A percentile compares a stretch with the other conserved stretches of the same genome.
Conservation (phyloP, 2,113 vertebrate species). For the Regulus satrapa region DNA sequence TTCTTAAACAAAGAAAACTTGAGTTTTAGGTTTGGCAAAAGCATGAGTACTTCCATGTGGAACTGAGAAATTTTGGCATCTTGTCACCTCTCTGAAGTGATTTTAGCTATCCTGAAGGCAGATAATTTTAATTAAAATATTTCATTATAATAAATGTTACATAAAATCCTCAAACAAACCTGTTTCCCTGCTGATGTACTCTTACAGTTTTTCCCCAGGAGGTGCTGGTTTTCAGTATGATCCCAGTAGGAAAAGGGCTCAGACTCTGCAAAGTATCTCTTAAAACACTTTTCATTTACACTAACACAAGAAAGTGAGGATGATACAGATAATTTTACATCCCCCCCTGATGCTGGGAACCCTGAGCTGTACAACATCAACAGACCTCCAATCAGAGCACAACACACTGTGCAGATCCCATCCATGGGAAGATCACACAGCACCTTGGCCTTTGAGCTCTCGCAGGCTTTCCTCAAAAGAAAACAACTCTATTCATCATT, state of each 20-base stretch:
- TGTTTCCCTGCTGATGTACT: background rate
- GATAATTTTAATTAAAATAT: background rate
- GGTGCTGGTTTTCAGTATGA: background rate
- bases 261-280: background rate
- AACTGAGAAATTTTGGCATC: background rate
- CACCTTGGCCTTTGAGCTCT: background rate
- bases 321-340: background rate
- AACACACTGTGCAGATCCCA: background rate
- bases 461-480: background rate
- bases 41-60: background rate
- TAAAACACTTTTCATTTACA: background rate
- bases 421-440: background rate
- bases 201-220: background rate
- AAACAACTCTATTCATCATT: background rate
- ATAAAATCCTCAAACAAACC: background rate
- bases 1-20: background rate
- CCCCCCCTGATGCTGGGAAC: background rate
- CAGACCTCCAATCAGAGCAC: accelerated
- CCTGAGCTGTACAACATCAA: background rate
- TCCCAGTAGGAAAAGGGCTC: background rate
- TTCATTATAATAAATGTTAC: background rate
- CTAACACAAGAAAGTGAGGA: background rate
- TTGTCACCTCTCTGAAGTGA: background rate
- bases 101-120: background rate
- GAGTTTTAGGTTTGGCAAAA: background rate